phyloP scores from a whole-genome alignment of 2,888 invertebrate genomes.

The Cenopis cana region DNA sequence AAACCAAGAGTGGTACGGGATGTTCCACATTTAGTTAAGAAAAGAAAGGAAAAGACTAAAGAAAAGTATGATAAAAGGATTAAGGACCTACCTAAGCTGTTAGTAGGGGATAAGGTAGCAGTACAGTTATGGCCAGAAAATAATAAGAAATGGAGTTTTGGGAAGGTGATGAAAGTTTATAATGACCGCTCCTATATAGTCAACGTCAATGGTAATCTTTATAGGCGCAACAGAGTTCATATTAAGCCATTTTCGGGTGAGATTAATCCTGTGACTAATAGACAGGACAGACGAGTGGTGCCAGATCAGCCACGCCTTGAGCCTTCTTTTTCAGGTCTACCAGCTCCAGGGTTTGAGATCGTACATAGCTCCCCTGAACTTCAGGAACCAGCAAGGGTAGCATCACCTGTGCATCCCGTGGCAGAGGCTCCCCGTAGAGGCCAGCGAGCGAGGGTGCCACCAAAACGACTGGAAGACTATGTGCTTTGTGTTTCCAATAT shows the following conservation, averaged over 20 bases:
- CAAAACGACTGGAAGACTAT: background rate
- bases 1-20: background rate
- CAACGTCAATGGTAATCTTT: background rate
- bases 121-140: background rate
- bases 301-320: background rate
- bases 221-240: background rate
- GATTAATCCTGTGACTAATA: background rate
- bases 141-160: background rate
- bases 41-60: background rate
- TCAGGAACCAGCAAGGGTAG: background rate
- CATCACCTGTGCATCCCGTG: background rate
- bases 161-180: background rate
- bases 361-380: background rate
- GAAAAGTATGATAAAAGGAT: background rate
- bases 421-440: background rate
- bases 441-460: background rate
- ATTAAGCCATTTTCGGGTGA: background rate
- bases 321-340: background rate
- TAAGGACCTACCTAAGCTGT: too few species aligned
- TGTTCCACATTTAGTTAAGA: background rate
- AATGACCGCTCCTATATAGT: too few species aligned
- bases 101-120: background rate
- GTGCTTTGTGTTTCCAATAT: background rate
- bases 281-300: background rate
- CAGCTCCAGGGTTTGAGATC: background rate